phyloP scores from a whole-genome alignment of 2,113 vertebrate species.

The Aythya baeri region DNA sequence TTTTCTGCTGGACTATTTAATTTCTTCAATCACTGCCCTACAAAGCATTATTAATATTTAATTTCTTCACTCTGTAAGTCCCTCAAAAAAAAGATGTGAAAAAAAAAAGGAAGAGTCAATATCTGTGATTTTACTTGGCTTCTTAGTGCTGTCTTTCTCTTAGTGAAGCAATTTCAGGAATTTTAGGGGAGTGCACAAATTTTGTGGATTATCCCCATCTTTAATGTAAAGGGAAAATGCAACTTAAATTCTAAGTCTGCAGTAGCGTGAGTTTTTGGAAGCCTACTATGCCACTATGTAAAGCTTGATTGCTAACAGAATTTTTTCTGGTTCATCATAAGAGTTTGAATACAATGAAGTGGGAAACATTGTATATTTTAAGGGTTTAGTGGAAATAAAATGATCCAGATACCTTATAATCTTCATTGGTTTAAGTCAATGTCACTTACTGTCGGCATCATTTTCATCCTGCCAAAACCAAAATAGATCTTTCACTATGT shows the following conservation, averaged over 20 bases:
- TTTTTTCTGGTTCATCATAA: neutral
- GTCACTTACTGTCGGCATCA: neutral
- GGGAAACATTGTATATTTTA: neutral
- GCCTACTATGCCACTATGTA: neutral
- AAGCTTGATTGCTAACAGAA: neutral
- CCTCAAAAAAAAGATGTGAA: neutral
- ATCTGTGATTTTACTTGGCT: neutral
- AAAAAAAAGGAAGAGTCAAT: neutral
- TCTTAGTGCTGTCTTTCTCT: neutral
- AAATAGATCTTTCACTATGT: neutral
- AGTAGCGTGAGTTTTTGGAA: neutral
- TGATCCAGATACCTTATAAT: neutral
- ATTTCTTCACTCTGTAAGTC: neutral
- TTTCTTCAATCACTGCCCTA: neutral
- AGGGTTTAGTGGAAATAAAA: neutral
- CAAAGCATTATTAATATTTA: neutral
- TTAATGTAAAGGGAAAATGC: neutral
- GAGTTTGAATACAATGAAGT: neutral
- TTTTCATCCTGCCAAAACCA: neutral
- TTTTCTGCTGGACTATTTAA: neutral
- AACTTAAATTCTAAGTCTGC: neutral
- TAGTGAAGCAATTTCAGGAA: neutral
- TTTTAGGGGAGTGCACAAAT: neutral
- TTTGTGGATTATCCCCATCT: neutral
- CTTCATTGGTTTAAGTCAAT: neutral